Evolutionary conservation across 1,140 invertebrate genomes (phyloP).

Genomic region (Oryctes rhinoceros): DNA sequence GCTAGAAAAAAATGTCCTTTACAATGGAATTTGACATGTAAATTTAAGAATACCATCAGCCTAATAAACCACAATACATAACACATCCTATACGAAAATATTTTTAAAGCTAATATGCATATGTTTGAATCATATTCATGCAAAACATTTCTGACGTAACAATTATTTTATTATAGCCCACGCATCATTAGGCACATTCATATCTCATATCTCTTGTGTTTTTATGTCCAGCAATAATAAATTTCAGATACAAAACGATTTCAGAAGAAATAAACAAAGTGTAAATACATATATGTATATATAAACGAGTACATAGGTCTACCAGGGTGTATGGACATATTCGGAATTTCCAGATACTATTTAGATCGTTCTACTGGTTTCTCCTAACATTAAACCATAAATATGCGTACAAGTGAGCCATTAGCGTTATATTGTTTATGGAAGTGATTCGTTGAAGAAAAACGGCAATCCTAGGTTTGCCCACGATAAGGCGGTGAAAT

Average conservation of each 20-base stretch:
- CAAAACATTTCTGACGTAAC: too few relatives aligned
- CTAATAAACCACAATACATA: too few relatives aligned
- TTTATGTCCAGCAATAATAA: background rate
- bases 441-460: background rate
- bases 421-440: background rate
- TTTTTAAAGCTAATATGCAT: too few relatives aligned
- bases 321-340: background rate
- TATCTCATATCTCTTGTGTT: too few relatives aligned
- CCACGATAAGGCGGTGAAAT: slow-evolving; percentile 9
- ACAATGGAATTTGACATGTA: too few relatives aligned
- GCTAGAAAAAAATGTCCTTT: too few relatives aligned
- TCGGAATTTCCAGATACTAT: background rate
- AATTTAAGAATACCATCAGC: too few relatives aligned
- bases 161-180: too few relatives aligned
- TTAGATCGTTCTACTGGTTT: background rate
- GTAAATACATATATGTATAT: too few relatives aligned
- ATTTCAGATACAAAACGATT: background rate
- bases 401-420: background rate
- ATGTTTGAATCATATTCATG: too few relatives aligned
- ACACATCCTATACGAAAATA: too few relatives aligned
- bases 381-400: background rate
- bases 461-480: slow-evolving; percentile 5
- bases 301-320: background rate
- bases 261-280: background rate
- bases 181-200: too few relatives aligned